Conservation (phyloP, 2,888 invertebrate genomes). For the Melipona bicolor region DNA sequence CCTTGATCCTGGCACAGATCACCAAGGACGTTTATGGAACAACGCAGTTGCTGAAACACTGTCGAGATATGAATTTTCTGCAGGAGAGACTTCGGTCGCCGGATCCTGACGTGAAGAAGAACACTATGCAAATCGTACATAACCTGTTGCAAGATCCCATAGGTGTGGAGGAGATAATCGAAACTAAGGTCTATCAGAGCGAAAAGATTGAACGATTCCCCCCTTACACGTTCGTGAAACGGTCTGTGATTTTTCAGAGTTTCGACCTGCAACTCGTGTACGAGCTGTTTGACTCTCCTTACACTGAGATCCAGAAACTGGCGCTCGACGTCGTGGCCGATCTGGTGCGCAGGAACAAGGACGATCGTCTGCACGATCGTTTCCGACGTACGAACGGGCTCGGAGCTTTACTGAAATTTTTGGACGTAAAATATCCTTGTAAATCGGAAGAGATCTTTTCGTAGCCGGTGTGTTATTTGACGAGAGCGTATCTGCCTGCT, state of each 20-base stretch:
- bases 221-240: not conserved
- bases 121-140: slow-evolving; percentile 86
- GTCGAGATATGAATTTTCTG: slow-evolving; percentile 84
- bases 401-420: slow-evolving; percentile 85
- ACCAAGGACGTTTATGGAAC: slow-evolving; percentile 85
- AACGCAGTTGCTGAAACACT: slow-evolving; percentile 83
- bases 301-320: slow-evolving; percentile 85
- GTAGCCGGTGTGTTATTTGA: not conserved
- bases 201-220: not conserved
- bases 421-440: slow-evolving; percentile 83
- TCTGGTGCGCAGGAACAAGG: slow-evolving; percentile 85
- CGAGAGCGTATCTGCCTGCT: not conserved
- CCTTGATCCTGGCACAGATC: slow-evolving; percentile 85
- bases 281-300: slow-evolving; percentile 85
- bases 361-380: slow-evolving; percentile 85
- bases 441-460: not conserved
- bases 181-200: slow-evolving; percentile 64
- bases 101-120: slow-evolving; percentile 87
- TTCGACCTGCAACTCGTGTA: slow-evolving; percentile 85
- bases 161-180: slow-evolving; percentile 83
- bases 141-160: slow-evolving; percentile 85
- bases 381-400: slow-evolving; percentile 85
- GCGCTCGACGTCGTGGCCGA: slow-evolving; percentile 85
- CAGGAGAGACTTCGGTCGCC: slow-evolving; percentile 85
- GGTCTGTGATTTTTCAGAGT: slow-evolving; percentile 75